Conservation (phyloP, 2,888 invertebrate species). For the Hypsopygia costalis region DNA sequence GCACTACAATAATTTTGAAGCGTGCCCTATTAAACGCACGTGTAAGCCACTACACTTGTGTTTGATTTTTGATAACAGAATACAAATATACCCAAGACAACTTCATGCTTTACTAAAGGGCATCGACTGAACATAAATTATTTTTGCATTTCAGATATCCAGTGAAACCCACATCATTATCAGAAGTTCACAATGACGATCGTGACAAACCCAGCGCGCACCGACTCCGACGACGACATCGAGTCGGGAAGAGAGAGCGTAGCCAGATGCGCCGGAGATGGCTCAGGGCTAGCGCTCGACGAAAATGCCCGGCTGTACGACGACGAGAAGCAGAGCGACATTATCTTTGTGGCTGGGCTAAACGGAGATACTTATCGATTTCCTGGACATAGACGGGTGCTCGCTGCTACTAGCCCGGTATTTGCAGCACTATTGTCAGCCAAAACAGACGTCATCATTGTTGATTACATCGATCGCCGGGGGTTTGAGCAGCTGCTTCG, state of each 20-base stretch:
- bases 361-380: conserved; percentile 84
- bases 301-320: conserved; percentile 65
- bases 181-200: conserved; percentile 57
- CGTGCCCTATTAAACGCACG: too few species aligned
- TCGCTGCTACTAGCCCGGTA: conserved; percentile 82
- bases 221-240: conserved; percentile 51
- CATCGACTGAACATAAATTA: conserved; percentile 6
- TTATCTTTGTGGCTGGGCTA: conserved; percentile 83
- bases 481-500: conserved; percentile 85
- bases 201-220: conserved; percentile 66
- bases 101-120: too few species aligned
- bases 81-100: too few species aligned
- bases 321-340: conserved; percentile 80
- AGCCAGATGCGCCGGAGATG: conserved; percentile 25
- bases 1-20: too few species aligned
- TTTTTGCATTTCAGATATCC: conserved; percentile 44
- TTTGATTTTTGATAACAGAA: too few species aligned
- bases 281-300: conserved; percentile 34
- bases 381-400: conserved; percentile 83
- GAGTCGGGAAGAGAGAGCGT: conserved; percentile 31
- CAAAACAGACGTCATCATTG: conserved; percentile 66
- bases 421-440: conserved; percentile 79
- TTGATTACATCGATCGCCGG: conserved; percentile 83
- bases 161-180: conserved; percentile 8
- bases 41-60: too few species aligned